Conservation (phyloP, 2,113 vertebrate genomes). For the Galemys pyrenaicus region DNA sequence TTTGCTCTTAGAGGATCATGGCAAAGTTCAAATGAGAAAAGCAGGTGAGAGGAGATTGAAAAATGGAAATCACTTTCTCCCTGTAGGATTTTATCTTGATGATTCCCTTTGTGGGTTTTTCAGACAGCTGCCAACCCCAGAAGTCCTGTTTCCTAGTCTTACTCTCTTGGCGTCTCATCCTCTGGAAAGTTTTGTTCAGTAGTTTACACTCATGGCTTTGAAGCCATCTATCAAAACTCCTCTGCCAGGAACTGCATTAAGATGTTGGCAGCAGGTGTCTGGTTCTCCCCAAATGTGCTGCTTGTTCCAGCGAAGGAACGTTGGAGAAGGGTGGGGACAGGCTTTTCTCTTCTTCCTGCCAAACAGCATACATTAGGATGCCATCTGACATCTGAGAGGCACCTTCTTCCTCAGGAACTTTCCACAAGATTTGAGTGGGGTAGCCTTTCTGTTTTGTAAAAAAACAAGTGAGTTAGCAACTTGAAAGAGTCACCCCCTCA, state of each 20-base stretch:
- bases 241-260: slow-evolving; percentile 77
- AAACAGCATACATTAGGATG: slow-evolving; percentile 42
- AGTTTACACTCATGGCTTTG: slow-evolving; percentile 59
- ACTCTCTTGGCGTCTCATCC: slow-evolving; percentile 21
- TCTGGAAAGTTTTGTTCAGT: slow-evolving; percentile 65
- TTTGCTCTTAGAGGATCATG: neutral
- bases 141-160: neutral
- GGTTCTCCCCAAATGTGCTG: slow-evolving; percentile 49
- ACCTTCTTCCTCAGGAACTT: slow-evolving; percentile 41
- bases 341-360: slow-evolving; percentile 26
- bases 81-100: neutral
- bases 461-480: slow-evolving; percentile 53
- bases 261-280: slow-evolving; percentile 75
- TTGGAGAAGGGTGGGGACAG: slow-evolving; percentile 5
- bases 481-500: neutral
- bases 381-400: slow-evolving; percentile 22
- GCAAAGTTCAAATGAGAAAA: neutral
- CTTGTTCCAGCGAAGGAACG: slow-evolving; percentile 46
- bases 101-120: neutral
- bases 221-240: slow-evolving; percentile 69
- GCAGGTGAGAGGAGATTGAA: neutral
- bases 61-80: neutral
- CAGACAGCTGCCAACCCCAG: slow-evolving; percentile 26
- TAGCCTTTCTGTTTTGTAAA: slow-evolving; percentile 56
- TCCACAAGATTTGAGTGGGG: neutral